Evolutionary conservation across 1,140 invertebrate genomes (phyloP).

Genomic region (Caenorhabditis inopinata): DNA sequence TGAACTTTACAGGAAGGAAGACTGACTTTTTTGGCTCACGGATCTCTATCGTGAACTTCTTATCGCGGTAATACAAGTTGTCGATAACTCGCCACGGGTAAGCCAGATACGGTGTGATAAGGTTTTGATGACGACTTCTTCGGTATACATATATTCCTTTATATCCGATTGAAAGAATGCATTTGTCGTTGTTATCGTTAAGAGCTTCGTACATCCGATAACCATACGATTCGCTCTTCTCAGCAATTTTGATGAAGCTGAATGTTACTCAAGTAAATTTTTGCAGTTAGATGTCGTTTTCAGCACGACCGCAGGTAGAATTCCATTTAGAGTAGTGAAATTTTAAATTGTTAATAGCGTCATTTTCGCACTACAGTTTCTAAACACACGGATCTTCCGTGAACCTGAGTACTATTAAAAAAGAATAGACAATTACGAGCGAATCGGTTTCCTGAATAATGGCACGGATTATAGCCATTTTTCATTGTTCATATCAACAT

Average conservation of each 20-base stretch:
- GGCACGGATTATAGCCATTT: too few species aligned
- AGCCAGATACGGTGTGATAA: conserved; percentile 1
- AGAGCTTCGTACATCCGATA: conserved; percentile 23
- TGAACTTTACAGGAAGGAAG: too few species aligned
- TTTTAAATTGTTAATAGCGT: too few species aligned
- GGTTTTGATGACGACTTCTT: neutral
- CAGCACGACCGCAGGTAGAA: too few species aligned
- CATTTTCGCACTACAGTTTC: too few species aligned
- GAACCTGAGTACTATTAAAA: too few species aligned
- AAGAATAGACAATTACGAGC: too few species aligned
- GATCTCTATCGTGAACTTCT: neutral
- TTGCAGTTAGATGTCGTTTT: neutral
- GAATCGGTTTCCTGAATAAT: too few species aligned
- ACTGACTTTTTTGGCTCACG: conserved; percentile 11
- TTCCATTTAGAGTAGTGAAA: too few species aligned
- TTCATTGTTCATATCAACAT: too few species aligned
- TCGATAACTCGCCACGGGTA: conserved; percentile 13
- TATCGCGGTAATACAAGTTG: conserved; percentile 17
- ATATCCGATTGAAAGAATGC: conserved; percentile 10
- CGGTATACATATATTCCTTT: conserved; percentile 10
- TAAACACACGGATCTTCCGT: too few species aligned
- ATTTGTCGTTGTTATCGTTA: conserved; percentile 14
- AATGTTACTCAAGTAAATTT: neutral
- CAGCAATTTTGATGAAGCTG: conserved; percentile 5
- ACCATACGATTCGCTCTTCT: conserved; percentile 6